These are phyloP conservation scores for Fregata magnificens DNA, from an alignment of 2,113 vertebrate species.

Conservation along the genomic window DNA sequence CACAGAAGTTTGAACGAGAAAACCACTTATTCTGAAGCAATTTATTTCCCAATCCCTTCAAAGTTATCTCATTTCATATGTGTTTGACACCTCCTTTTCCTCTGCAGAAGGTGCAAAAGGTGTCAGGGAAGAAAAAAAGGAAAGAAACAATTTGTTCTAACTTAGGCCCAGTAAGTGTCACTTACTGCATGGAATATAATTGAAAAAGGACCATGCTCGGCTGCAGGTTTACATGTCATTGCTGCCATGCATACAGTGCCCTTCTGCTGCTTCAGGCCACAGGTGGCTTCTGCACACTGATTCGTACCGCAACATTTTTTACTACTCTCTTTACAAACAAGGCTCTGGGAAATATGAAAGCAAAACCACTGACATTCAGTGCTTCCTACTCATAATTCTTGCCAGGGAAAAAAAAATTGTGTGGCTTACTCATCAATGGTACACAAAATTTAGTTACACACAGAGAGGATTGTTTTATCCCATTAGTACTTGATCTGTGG, in stretches of 20 bases:
- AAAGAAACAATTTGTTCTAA: neutral
- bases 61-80: neutral
- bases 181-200: neutral
- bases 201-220: neutral
- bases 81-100: neutral
- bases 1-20: neutral
- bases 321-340: neutral
- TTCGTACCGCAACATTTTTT: neutral
- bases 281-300: neutral
- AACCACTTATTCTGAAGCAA: neutral
- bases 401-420: neutral
- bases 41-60: neutral
- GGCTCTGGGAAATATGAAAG: neutral
- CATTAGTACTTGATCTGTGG: neutral
- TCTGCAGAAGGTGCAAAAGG: neutral
- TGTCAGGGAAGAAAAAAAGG: neutral
- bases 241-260: neutral
- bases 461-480: neutral
- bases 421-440: neutral
- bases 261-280: neutral
- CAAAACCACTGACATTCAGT: neutral
- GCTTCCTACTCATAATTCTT: neutral
- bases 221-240: neutral
- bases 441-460: neutral
- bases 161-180: neutral